Conservation (phyloP, 2,888 invertebrate genomes). For the Enchytraeus crypticus region DNA sequence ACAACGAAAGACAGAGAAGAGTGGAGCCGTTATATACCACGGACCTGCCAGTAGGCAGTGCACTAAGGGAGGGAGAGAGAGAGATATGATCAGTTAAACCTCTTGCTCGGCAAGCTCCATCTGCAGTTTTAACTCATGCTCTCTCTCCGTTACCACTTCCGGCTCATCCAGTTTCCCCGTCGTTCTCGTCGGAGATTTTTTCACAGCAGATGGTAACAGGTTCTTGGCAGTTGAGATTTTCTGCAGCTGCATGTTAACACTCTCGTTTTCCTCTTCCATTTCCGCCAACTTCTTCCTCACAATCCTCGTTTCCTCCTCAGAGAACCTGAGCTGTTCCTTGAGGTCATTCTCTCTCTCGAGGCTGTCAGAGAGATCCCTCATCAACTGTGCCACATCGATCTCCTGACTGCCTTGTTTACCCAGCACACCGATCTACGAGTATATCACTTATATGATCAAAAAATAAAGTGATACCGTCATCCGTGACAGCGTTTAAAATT, state of each 20-base stretch:
- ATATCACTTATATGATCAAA: slow-evolving; percentile 7
- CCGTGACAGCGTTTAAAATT: too few species aligned
- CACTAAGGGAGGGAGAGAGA: too few species aligned
- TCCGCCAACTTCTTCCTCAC: slow-evolving; percentile 78
- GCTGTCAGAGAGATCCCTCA: slow-evolving; percentile 80
- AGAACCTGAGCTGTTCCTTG: slow-evolving; percentile 79
- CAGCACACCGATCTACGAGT: slow-evolving; percentile 28
- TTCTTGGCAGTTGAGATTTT: slow-evolving; percentile 64
- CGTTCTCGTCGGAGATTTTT: slow-evolving; percentile 52
- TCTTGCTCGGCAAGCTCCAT: slow-evolving; percentile 84
- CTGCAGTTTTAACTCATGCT: slow-evolving; percentile 66
- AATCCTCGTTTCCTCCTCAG: slow-evolving; percentile 70
- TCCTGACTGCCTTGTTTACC: slow-evolving; percentile 35
- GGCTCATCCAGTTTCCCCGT: slow-evolving; percentile 7
- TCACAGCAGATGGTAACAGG: too few species aligned
- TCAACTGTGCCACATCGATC: slow-evolving; percentile 55
- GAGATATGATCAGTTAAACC: too few species aligned
- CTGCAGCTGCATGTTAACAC: slow-evolving; percentile 77
- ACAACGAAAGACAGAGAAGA: too few species aligned
- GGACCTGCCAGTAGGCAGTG: too few species aligned
- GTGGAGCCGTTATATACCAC: too few species aligned
- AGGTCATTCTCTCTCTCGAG: slow-evolving; percentile 86
- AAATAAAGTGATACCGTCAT: too few species aligned
- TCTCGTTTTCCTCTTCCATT: slow-evolving; percentile 93
- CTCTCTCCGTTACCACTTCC: slow-evolving; percentile 53